Base-by-base conservation (phyloP, 37 sponge, comb jelly and placozoan species). In the Beroe ovata region DNA sequence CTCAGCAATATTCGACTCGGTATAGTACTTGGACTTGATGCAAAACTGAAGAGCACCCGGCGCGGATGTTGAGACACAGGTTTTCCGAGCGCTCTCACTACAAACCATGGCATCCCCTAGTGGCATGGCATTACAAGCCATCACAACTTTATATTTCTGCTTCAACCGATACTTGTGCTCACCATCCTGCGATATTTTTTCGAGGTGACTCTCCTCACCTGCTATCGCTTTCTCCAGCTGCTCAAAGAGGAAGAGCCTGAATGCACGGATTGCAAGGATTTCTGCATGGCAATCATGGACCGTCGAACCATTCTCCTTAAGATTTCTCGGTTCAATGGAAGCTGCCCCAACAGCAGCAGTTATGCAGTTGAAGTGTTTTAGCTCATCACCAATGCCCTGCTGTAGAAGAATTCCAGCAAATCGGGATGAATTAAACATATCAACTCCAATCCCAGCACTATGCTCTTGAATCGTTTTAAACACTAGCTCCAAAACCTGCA, bases 1-100 rank as follows among this genome's bases (percentile, higher is more conserved):
- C 71, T 69, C 38, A 1, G 4, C 71, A 25, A 35, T 35, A 8
- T 16, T 8, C 6, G 35, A 16, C 36, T 69, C 71, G 32, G 71
- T 69, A 3, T 4, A 25, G 71, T 36, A 69, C 38, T 69, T 29
- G 71, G 8, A 35, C 38, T 2, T 69, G 36, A 20, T 19, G 32
- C 71, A 35, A 8, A 35, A 36, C 71, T 69, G 71, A 8, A 69
- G 35, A 35, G 71, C 71, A 8, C 71, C 71, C 1, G 71, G 71
- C 26, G 19, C 4, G 1, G 38, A 35, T 20, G 4, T 8, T 29
- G 32, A 8, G 36, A 29, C 32, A 36, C 4, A 8, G 71, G 71
- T 25, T 35, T 6, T 29, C 6, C 4, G 3, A 1, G 8, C 4
- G 8, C 19, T 20, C 18, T 6, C 6, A 8, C 1, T 36, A 6